A percentile compares a stretch with the other conserved stretches of the same genome.
Conservation (phyloP, 2,797 vertebrate species). For the Lemur catta region DNA sequence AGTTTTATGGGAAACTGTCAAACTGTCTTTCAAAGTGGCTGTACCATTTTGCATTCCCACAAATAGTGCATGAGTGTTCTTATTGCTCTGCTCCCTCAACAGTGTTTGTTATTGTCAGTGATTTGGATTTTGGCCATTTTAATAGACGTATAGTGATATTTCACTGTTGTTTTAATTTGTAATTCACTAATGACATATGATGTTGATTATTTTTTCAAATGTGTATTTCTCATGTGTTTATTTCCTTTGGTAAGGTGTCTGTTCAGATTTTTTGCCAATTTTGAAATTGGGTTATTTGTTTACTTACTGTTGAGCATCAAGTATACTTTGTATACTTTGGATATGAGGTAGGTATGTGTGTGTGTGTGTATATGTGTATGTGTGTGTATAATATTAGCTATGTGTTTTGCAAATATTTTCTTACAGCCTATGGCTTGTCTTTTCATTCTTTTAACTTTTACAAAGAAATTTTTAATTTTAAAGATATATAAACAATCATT, state of each 20-base stretch:
- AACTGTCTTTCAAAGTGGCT: background rate
- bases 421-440: background rate
- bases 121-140: background rate
- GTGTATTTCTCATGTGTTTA: background rate
- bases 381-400: background rate
- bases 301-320: background rate
- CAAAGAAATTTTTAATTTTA: background rate
- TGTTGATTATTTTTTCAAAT: background rate
- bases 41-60: background rate
- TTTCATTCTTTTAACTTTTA: background rate
- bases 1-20: background rate
- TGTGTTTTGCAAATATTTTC: background rate
- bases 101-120: background rate
- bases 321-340: background rate
- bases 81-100: background rate
- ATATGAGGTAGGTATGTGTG: background rate
- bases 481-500: background rate
- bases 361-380: too few relatives aligned
- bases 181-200: background rate
- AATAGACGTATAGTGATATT: background rate
- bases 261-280: background rate
- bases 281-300: background rate
- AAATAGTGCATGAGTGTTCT: background rate
- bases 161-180: background rate
- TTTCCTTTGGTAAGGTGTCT: background rate